Evolutionary conservation across 2,888 invertebrate genomes (phyloP).

Genomic region (Agrenia bidenticulata): DNA sequence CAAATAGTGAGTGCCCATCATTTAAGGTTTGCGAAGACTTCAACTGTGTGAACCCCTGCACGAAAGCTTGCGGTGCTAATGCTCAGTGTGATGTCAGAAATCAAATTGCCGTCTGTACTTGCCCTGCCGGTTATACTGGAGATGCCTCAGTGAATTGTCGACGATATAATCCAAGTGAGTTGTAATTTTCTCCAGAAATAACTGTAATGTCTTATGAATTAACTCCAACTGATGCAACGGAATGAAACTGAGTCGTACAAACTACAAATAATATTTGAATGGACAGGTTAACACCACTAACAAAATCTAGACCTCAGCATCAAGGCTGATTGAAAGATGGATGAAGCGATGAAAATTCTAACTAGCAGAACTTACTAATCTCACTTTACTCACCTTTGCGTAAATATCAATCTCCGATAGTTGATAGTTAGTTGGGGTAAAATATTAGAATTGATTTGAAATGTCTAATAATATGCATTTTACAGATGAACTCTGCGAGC

Average conservation of each 20-base stretch:
- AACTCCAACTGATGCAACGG: too few relatives aligned
- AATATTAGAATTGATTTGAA: too few relatives aligned
- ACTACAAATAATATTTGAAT: too few relatives aligned
- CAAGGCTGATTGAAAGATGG: too few relatives aligned
- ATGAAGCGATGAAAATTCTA: neutral
- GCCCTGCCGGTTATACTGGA: conserved; percentile 75
- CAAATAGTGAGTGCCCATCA: conserved; percentile 73
- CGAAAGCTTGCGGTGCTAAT: conserved; percentile 71
- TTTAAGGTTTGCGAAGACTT: conserved; percentile 73
- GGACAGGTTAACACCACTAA: too few relatives aligned
- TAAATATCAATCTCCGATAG: too few relatives aligned
- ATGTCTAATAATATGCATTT: conserved; percentile 33
- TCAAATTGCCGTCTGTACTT: conserved; percentile 70
- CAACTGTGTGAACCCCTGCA: conserved; percentile 76
- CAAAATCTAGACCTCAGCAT: too few relatives aligned
- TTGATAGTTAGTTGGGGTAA: too few relatives aligned
- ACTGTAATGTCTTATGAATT: too few relatives aligned
- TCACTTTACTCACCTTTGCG: too few relatives aligned
- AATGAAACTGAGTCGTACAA: too few relatives aligned
- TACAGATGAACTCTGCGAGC: conserved; percentile 78
- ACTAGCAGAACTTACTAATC: neutral
- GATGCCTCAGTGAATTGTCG: conserved; percentile 74
- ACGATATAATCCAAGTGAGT: conserved; percentile 71
- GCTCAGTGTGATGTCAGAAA: conserved; percentile 75
- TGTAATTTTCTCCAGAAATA: neutral